Conservation (phyloP, 2,113 vertebrate species). For the Dryoscopus gambensis region DNA sequence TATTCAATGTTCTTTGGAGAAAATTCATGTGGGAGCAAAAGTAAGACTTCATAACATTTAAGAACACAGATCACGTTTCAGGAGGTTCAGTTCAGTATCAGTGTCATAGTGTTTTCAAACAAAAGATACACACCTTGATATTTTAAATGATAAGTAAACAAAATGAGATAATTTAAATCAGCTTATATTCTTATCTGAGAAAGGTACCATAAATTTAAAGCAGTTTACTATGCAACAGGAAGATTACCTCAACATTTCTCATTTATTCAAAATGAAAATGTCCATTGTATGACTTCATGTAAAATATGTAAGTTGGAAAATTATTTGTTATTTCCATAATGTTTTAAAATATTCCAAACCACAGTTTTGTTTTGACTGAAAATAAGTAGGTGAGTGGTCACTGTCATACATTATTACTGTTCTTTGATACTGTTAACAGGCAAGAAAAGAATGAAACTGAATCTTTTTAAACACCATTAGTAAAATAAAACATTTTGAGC, state of each 20-base stretch:
- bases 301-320: neutral
- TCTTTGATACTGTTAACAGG: neutral
- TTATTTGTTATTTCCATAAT: neutral
- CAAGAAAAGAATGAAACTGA: neutral
- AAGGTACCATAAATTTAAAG: neutral
- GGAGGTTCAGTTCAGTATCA: neutral
- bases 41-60: neutral
- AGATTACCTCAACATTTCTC: neutral
- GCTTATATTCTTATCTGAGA: neutral
- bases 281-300: neutral
- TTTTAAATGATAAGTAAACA: neutral
- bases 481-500: neutral
- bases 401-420: neutral
- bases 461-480: neutral
- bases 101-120: neutral
- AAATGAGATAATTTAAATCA: neutral
- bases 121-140: neutral
- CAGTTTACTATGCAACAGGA: neutral
- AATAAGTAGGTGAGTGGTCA: neutral
- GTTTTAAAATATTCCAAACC: neutral
- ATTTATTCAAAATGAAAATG: neutral
- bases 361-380: neutral
- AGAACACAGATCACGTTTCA: neutral
- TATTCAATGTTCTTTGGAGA: neutral
- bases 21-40: neutral